phyloP scores from a whole-genome alignment of 2,888 invertebrate species.

The Macrosoma leucophasiata region DNA sequence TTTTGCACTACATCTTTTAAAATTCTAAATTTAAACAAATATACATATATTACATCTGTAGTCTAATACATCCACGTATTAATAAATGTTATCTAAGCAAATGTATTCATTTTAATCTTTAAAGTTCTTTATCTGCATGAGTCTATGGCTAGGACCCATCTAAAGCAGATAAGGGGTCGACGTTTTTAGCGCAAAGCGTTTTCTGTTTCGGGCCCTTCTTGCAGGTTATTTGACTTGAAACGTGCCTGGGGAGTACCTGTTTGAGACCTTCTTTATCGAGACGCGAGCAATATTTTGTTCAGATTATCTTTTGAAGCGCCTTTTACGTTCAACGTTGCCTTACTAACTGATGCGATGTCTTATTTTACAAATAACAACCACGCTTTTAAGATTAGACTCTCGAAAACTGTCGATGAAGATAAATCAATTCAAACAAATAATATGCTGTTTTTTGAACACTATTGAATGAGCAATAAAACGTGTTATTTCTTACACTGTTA shows the following conservation, averaged over 20 bases:
- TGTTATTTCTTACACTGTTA: no score
- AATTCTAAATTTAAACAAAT: no score
- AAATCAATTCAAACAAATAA: no score
- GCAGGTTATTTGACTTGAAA: conserved; percentile 65
- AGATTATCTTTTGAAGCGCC: conserved; percentile 62
- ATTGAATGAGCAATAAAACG: no score
- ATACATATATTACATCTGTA: no score
- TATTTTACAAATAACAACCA: conserved; percentile 62
- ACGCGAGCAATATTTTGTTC: conserved; percentile 54
- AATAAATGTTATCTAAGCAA: no score
- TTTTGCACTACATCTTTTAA: no score
- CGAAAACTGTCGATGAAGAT: conserved; percentile 12
- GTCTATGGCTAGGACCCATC: conserved; percentile 63
- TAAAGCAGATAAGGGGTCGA: conserved; percentile 69
- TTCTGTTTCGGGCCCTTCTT: conserved; percentile 68
- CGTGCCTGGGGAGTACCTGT: conserved; percentile 64
- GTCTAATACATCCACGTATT: no score
- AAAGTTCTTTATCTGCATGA: conserved; percentile 27
- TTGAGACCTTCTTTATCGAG: conserved; percentile 59
- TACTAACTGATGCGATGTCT: conserved; percentile 57
- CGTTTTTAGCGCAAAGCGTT: conserved; percentile 73
- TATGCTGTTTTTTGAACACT: no score
- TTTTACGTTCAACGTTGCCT: conserved; percentile 50
- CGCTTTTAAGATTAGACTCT: conserved; percentile 39
- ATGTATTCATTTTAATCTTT: no score